Base-by-base conservation (phyloP, 2,888 invertebrate genomes). In the Prionchulus punctatus region DNA sequence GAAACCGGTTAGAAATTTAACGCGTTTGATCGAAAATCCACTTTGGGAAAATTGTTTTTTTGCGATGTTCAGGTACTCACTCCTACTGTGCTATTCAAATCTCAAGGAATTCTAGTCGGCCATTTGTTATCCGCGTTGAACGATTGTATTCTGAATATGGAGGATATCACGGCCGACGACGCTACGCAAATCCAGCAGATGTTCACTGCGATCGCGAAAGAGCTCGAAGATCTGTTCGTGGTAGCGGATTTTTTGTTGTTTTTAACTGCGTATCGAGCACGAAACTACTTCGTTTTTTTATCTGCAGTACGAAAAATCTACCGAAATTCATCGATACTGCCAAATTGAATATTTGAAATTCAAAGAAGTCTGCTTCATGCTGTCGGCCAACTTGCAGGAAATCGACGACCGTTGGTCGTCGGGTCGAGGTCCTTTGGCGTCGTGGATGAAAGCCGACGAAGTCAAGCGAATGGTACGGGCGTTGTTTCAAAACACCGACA, bases 341-440 rank as follows among this genome's bases (percentile, higher is more conserved):
- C 18, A 43, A 21, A 21, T 25, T 4, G 45, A 26, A 26, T 54
- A 54, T 21, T 27, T 18, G 3, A 25, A 84, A 71, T 80, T 92
- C 55, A 79, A 81, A 61, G 87, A 91, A 71, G 72, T 92, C 27
- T 82, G 85, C 64, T 79, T 84, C 67, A 77, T 94, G 26, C 77
- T 94, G 48, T 82, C 82, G 15, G 48, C 43, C n/a, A n/a, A 15
- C 3, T 51, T 54, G 48, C 25, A 12, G 27, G 27, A 45, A 21
- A 54, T 54, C 54, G 30, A 28, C 3, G 48, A 54, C 21, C 21
- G 54, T 2, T 54, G 54, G 54, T 30, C 43, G 15, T 30, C n/a
- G 12, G 48, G 48, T 3, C 42, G 43, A n/a, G 53, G 53, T 12
- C 54, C 54, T n/a, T 47, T 54, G 45, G 54, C 54, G n/a, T 2